Percentiles rank a stretch among this genome's conserved stretches.
Conservation (phyloP, 2,888 invertebrate species). For the Hyppa rectilinea region DNA sequence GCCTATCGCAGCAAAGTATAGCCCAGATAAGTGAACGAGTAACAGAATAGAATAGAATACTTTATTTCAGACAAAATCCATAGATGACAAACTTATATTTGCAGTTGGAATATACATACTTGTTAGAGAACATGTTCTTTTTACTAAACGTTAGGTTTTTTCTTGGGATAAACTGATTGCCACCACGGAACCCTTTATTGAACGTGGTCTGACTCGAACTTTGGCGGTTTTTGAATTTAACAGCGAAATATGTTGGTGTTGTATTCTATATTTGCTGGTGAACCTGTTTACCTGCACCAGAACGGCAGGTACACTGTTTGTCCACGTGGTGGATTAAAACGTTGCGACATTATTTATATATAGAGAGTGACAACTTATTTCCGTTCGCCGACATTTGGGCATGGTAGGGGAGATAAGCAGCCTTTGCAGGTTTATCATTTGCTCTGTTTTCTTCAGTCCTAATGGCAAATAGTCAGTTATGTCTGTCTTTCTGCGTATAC, state of each 20-base stretch:
- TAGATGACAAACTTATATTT: no score
- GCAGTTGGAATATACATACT: no score
- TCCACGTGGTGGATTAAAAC: slow-evolving; percentile 5
- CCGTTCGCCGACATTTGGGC: slow-evolving; percentile 28
- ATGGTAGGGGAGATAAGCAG: slow-evolving; percentile 39
- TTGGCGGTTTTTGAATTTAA: no score
- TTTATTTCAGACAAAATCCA: no score
- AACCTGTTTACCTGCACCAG: slow-evolving; percentile 20
- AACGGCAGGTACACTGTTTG: slow-evolving; percentile 18
- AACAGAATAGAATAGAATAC: no score
- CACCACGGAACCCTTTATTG: no score
- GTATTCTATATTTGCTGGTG: slow-evolving; percentile 12
- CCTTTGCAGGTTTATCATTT: not conserved
- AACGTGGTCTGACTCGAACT: no score
- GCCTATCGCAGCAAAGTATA: no score
- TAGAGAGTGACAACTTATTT: slow-evolving; percentile 36
- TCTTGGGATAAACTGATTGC: no score
- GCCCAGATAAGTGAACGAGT: no score
- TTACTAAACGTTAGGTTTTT: no score
- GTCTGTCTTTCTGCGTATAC: not conserved
- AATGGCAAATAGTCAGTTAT: not conserved
- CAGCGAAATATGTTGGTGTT: not conserved
- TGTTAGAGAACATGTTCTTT: no score
- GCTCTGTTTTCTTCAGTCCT: slow-evolving; percentile 2
- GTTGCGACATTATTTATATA: not conserved